Percentiles rank a stretch among this genome's conserved stretches.
Conservation (phyloP, 2,797 vertebrate genomes). For the Hipposideros larvatus region DNA sequence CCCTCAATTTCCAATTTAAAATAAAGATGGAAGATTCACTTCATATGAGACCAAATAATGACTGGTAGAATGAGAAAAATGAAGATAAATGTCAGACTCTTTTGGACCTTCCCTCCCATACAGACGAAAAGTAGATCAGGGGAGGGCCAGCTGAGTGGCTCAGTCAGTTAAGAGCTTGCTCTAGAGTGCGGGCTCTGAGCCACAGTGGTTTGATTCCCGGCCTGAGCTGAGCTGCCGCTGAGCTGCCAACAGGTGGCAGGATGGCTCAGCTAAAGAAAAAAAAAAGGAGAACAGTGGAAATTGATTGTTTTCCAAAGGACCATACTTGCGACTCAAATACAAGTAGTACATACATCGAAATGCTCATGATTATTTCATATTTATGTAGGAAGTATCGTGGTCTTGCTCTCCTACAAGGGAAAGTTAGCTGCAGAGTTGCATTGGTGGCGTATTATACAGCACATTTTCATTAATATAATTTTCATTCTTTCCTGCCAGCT, state of each 20-base stretch:
- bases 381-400: not conserved
- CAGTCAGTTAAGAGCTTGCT: too few relatives aligned
- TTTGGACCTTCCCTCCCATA: not conserved
- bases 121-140: conserved; percentile 18
- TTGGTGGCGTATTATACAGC: not conserved
- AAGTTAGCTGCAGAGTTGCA: not conserved
- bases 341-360: not conserved
- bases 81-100: not conserved
- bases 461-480: not conserved
- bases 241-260: too few relatives aligned
- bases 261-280: too few relatives aligned
- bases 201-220: too few relatives aligned
- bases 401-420: not conserved
- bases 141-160: too few relatives aligned
- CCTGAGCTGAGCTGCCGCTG: too few relatives aligned
- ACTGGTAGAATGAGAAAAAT: conserved; percentile 8
- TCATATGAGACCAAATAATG: not conserved
- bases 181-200: too few relatives aligned
- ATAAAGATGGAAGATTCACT: not conserved
- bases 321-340: not conserved
- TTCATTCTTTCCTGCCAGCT: not conserved
- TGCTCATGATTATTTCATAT: not conserved
- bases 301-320: not conserved
- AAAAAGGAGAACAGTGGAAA: not conserved
- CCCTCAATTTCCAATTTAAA: conserved; percentile 37